Evolutionary conservation across 2,888 invertebrate species (phyloP).

Genomic region (Pilophorus perplexus): DNA sequence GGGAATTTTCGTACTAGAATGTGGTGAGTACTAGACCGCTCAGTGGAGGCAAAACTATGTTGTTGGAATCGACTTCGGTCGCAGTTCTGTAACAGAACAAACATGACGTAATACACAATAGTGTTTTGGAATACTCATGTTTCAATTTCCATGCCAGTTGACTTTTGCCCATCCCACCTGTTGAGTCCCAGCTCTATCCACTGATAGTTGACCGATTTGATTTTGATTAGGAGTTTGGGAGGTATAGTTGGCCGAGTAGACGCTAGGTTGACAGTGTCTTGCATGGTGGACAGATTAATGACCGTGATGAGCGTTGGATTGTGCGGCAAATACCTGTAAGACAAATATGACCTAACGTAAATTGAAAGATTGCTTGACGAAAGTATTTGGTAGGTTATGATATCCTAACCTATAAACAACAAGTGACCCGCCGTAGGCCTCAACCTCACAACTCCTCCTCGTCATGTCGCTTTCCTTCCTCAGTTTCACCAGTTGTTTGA

Average conservation of each 20-base stretch:
- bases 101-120: too few relatives aligned
- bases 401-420: slow-evolving; percentile 7
- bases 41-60: too few relatives aligned
- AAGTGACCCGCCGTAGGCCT: too few relatives aligned
- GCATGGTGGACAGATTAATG: slow-evolving; percentile 57
- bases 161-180: slow-evolving; percentile 1
- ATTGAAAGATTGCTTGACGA: background rate
- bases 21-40: too few relatives aligned
- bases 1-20: too few relatives aligned
- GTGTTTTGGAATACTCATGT: too few relatives aligned
- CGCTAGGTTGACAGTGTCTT: slow-evolving; percentile 12
- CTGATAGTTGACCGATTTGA: slow-evolving; percentile 11
- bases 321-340: slow-evolving; percentile 43
- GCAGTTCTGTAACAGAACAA: too few relatives aligned
- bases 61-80: too few relatives aligned
- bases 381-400: background rate
- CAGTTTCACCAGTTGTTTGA: slow-evolving; percentile 45
- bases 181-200: background rate
- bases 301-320: slow-evolving; percentile 52
- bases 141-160: background rate
- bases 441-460: background rate
- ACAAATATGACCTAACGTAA: too few relatives aligned
- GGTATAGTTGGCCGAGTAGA: slow-evolving; percentile 11
- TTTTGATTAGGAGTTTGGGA: background rate
- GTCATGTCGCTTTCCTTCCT: too few relatives aligned